Percentiles rank a stretch among this genome's conserved stretches.
Evolutionary conservation across 1,140 invertebrate species (phyloP).

Genomic region (Eulimnadia texana): DNA sequence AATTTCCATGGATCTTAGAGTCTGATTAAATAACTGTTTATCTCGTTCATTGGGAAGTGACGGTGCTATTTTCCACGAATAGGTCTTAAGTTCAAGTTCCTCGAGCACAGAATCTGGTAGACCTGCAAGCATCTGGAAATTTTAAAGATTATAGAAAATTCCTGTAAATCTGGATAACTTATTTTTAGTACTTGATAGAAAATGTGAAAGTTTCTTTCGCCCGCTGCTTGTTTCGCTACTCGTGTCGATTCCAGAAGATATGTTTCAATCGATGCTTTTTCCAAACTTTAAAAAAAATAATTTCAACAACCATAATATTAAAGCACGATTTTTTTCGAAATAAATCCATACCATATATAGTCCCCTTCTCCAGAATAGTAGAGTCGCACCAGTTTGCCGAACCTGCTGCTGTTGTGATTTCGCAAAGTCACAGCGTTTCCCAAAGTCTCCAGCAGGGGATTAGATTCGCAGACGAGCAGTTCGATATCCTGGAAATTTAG

Average conservation of each 20-base stretch:
- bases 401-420: conserved; percentile 45
- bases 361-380: conserved; percentile 33
- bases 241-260: conserved; percentile 30
- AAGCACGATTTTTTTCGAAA: too few species aligned
- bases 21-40: not conserved
- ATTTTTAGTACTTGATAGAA: conserved; percentile 15
- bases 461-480: conserved; percentile 25
- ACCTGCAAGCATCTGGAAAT: conserved; percentile 4
- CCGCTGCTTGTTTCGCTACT: conserved; percentile 15
- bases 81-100: not conserved
- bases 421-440: conserved; percentile 45
- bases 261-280: conserved; percentile 44
- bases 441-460: conserved; percentile 39
- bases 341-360: not conserved
- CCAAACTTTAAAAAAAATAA: conserved; percentile 32
- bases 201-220: conserved; percentile 19
- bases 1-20: conserved; percentile 4
- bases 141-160: too few species aligned
- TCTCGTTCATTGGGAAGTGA: not conserved
- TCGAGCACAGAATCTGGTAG: not conserved
- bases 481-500: conserved; percentile 13
- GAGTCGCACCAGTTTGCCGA: conserved; percentile 34
- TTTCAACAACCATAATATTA: too few species aligned
- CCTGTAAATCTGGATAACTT: too few species aligned
- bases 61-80: not conserved